Base-by-base conservation (phyloP, 2,797 vertebrate species). In the Apodemus agrarius region DNA sequence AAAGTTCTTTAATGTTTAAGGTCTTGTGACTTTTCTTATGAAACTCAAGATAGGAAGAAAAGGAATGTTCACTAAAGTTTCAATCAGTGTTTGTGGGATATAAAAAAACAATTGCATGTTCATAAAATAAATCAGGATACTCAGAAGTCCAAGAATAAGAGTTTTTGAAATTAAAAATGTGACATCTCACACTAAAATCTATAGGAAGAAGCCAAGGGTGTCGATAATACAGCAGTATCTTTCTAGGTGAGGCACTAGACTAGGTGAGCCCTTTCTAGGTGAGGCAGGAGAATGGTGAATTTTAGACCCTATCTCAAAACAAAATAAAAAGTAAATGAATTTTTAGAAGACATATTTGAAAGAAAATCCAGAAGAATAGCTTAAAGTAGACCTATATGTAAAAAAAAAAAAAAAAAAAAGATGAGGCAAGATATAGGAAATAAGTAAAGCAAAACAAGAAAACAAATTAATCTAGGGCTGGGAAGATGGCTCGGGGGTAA, bases 141-240 rank as follows among this genome's bases (percentile, higher is more conserved):
- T 57, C 3, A 21, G 46, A 89, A 90, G 40, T 21, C 29, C 82
- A 54, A 89, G 46, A 85, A 85, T 86, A 67, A 79, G 54, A 75
- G 37, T 3, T 59, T 80, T 22, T 37, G 26, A 40, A 90, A 81
- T 80, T 89, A 78, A 21, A 94, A 96, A 74, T 84, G 52, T 89
- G 31, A 34, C 14, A 34, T 72, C 3, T 31, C 26, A 74, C 21
- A 78, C 67, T 37, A 37, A 54, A 92, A 54, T 79, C 43, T 63
- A 37, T 10, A 57, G 9, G 43, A 46, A 17, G 21, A 88, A 88
- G 24, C 49, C n/a, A 57, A 74, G 4, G 29, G 49, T 74, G 22
- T 37, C 19, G 67, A n/a, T 24, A 26, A 26, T 21, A 57, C 1
- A 29, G 24, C 21, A 37, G 13, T 72, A 54, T 54, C 65, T 72